phyloP scores from a whole-genome alignment of 1,140 invertebrate species.

The Drosophila erecta region DNA sequence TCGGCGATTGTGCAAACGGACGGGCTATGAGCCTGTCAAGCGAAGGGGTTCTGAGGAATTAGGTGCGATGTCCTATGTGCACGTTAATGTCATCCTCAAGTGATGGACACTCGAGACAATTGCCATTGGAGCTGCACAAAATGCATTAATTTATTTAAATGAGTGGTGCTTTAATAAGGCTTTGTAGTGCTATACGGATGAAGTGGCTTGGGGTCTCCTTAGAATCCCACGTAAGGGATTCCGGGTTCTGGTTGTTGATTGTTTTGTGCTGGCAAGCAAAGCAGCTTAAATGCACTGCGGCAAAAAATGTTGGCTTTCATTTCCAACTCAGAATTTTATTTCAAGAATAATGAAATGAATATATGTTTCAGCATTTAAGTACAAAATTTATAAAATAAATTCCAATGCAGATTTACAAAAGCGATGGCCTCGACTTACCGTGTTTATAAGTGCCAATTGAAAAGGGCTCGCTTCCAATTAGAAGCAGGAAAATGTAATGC shows the following conservation, averaged over 20 bases:
- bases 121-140: slow-evolving; percentile 11
- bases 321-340: neutral
- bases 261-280: slow-evolving; percentile 23
- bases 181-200: slow-evolving; percentile 4
- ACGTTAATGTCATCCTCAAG: slow-evolving; percentile 29
- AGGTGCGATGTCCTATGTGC: slow-evolving; percentile 43
- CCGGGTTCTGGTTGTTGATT: slow-evolving; percentile 21
- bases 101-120: slow-evolving; percentile 36
- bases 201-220: neutral
- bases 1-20: slow-evolving; percentile 35
- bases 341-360: neutral
- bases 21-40: neutral
- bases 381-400: too few relatives aligned
- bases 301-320: neutral
- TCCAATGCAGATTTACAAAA: too few relatives aligned
- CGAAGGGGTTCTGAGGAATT: slow-evolving; percentile 5
- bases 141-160: slow-evolving; percentile 48
- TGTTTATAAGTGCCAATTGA: neutral
- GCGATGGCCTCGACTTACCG: too few relatives aligned
- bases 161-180: slow-evolving; percentile 33
- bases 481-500: neutral
- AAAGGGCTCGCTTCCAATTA: slow-evolving; percentile 2
- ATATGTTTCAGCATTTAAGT: too few relatives aligned
- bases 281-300: slow-evolving; percentile 25
- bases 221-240: slow-evolving; percentile 22